Evolutionary conservation across 2,888 invertebrate species (phyloP), one percentile per base, ranked within the genome.

Genomic region (Nebria salina): DNA sequence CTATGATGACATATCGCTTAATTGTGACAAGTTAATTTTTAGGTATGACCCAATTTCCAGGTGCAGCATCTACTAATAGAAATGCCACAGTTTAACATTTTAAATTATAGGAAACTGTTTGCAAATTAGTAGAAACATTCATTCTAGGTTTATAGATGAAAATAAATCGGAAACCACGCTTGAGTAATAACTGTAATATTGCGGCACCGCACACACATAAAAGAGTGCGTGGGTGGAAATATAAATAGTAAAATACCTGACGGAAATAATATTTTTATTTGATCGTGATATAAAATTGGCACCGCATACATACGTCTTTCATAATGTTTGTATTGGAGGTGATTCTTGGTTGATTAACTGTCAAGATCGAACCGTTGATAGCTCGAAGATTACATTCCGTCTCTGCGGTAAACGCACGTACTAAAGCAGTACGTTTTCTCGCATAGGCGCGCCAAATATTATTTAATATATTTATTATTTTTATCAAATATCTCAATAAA

Each of bases 301-400:
- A 34, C 34, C 34, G 34, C 2, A 5, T 54, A 54, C 54, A 8
- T 43, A 1, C 54, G 54, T 54, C 54, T 54, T 54, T 54, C 54
- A 54, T 54, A 54, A 54, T 54, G 54, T 54, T 54, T 54, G 54
- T 8, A 54, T 54, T 11, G 54, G 54, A 54, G 54, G 74, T 72
- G 73, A 81, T 81, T 81, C 81, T 76, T 81, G 76, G 81, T 72
- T 81, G 81, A 81, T 81, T 81, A 81, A 81, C 76, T 81, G 81
- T 81, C 81, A 81, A 81, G 81, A 81, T 81, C 81, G 72, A 42
- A 15, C 72, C 81, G 81, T 76, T 81, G 81, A 81, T 81, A 81
- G 81, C 76, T 72, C 76, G 76, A 72, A 81, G 81, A 81, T 81
- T 81, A 73, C 81, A 72, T 76, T 73, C 72, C 73, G 76, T 81